Evolutionary conservation across 1,140 invertebrate genomes (phyloP).

Genomic region (Zaprionus vittiger): DNA sequence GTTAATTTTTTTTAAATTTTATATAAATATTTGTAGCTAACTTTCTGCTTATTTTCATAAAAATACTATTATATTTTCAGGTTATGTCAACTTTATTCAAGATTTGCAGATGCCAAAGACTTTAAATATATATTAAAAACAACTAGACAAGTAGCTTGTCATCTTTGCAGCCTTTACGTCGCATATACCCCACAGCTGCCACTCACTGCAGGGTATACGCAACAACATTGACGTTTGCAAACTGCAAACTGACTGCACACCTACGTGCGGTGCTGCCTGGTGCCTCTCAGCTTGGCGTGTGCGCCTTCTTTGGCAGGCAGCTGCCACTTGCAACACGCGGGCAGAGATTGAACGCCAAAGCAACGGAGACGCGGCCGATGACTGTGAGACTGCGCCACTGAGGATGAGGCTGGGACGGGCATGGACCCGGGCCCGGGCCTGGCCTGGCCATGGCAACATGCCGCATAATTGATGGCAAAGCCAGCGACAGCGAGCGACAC

Average conservation of each 20-base stretch:
- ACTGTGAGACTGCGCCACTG: not conserved
- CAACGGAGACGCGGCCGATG: not conserved
- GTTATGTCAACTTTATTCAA: too few relatives aligned
- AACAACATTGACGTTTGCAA: conserved; percentile 33
- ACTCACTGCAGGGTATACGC: conserved; percentile 7
- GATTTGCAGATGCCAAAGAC: too few relatives aligned
- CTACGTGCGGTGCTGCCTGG: conserved; percentile 45
- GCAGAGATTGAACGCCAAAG: conserved; percentile 21
- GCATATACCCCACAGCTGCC: not conserved
- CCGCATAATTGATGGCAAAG: conserved; percentile 79
- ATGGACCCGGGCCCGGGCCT: conserved; percentile 21
- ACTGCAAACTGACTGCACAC: conserved; percentile 46
- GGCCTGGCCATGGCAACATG: conserved; percentile 62
- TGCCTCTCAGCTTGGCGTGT: conserved; percentile 14
- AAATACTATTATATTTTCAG: too few relatives aligned
- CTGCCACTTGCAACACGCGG: conserved; percentile 50
- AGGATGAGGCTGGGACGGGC: conserved; percentile 11
- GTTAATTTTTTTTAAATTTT: too few relatives aligned
- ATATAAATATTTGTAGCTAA: too few relatives aligned
- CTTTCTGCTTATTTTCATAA: too few relatives aligned
- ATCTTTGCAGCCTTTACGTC: too few relatives aligned
- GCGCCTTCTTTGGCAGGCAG: conserved; percentile 63
- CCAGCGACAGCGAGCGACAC: conserved; percentile 57
- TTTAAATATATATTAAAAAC: too few relatives aligned
- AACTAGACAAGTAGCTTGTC: too few relatives aligned